A percentile compares a stretch with the other conserved stretches of the same genome.
These are phyloP conservation scores for Camponotus vicinus DNA, from an alignment of 1,140 invertebrate species.

Conservation along the genomic window DNA sequence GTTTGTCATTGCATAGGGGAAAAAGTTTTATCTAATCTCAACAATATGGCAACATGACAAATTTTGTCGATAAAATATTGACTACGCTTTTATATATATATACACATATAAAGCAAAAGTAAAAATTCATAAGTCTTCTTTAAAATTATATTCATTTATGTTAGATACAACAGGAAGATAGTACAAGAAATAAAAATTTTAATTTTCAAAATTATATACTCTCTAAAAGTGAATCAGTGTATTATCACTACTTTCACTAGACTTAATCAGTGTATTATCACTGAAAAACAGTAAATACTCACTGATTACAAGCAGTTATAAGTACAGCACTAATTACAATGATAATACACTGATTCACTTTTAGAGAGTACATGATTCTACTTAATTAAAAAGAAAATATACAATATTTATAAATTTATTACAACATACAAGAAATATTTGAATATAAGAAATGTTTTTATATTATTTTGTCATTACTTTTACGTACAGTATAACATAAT, in stretches of 20 bases:
- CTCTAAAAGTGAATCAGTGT: too few relatives aligned
- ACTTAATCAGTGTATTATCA: too few relatives aligned
- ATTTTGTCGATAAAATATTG: conserved; percentile 34
- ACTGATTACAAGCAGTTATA: too few relatives aligned
- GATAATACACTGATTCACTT: too few relatives aligned
- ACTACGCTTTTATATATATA: background rate
- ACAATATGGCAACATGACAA: conserved; percentile 23
- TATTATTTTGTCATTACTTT: background rate
- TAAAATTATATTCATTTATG: conserved; percentile 8
- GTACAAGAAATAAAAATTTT: conserved; percentile 12
- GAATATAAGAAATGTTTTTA: conserved; percentile 19
- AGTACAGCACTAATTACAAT: too few relatives aligned
- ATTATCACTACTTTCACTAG: too few relatives aligned
- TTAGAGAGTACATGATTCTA: background rate
- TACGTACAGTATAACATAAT: background rate
- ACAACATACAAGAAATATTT: background rate
- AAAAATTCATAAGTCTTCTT: conserved; percentile 24
- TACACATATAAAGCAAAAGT: background rate
- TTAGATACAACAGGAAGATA: background rate
- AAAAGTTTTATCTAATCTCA: conserved; percentile 11
- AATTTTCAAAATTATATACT: conserved; percentile 9
- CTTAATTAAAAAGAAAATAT: background rate
- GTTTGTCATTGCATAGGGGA: background rate
- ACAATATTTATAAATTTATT: conserved; percentile 7
- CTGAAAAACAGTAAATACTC: too few relatives aligned